Percentiles rank a stretch among this genome's conserved stretches.
Evolutionary conservation across 1,140 invertebrate species (phyloP).

Genomic region (Sarcophaga peregrina): DNA sequence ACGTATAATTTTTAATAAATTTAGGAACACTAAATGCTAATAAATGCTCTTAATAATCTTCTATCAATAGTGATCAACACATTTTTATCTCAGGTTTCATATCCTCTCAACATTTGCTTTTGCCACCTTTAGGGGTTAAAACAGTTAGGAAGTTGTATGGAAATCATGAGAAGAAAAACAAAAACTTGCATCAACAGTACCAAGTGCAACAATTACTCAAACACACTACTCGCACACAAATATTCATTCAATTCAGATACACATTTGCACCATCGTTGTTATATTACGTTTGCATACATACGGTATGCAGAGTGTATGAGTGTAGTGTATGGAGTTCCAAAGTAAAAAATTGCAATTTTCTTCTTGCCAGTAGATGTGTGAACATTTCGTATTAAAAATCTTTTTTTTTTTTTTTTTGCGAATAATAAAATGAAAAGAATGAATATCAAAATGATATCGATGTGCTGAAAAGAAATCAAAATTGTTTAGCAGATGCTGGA

Average conservation of each 20-base stretch:
- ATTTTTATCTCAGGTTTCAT: too few relatives aligned
- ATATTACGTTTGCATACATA: not conserved
- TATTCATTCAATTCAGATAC: too few relatives aligned
- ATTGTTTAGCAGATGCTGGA: conserved; percentile 11
- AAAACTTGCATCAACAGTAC: not conserved
- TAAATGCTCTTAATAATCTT: too few relatives aligned
- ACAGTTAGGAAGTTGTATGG: not conserved
- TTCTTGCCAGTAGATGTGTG: conserved; percentile 10
- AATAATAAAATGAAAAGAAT: not conserved
- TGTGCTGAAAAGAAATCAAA: conserved; percentile 12
- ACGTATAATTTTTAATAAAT: too few relatives aligned
- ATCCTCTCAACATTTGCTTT: too few relatives aligned
- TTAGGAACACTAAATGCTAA: too few relatives aligned
- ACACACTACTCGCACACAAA: not conserved
- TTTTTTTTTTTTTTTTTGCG: too few relatives aligned
- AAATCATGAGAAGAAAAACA: not conserved
- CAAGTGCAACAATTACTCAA: not conserved
- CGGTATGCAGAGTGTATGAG: not conserved
- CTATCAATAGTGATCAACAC: too few relatives aligned
- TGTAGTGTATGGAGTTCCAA: not conserved
- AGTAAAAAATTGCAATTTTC: conserved; percentile 3
- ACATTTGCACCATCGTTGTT: too few relatives aligned
- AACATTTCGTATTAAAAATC: not conserved
- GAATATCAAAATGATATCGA: not conserved
- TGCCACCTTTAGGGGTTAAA: not conserved